Conservation (phyloP, 1,140 invertebrate species). For the Schlechtendalia chinensis region DNA sequence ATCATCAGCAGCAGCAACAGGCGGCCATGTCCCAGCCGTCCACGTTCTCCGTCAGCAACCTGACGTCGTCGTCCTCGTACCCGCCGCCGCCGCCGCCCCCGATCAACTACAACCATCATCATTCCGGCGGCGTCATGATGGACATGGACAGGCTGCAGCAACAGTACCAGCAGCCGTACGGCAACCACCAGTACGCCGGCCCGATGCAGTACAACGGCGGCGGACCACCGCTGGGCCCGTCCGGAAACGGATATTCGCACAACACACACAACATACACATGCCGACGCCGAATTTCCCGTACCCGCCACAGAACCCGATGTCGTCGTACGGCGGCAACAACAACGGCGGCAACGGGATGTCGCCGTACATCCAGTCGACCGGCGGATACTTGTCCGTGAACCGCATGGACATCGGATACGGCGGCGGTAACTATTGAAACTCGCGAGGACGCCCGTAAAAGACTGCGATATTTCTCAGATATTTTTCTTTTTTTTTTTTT, state of each 20-base stretch:
- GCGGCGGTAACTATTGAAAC: slow-evolving; percentile 61
- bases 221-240: background rate
- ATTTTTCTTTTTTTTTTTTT: no score
- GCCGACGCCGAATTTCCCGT: slow-evolving; percentile 62
- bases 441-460: slow-evolving; percentile 2
- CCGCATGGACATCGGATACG: slow-evolving; percentile 60
- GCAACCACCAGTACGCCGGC: slow-evolving; percentile 57
- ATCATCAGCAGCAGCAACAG: slow-evolving; percentile 19
- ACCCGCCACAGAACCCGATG: slow-evolving; percentile 55
- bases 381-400: slow-evolving; percentile 57
- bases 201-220: slow-evolving; percentile 41
- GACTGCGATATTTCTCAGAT: slow-evolving; percentile 45
- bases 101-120: slow-evolving; percentile 42
- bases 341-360: slow-evolving; percentile 58
- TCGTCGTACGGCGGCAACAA: slow-evolving; percentile 56
- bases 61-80: background rate
- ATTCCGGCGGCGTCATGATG: slow-evolving; percentile 44
- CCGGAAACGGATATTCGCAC: slow-evolving; percentile 51
- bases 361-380: slow-evolving; percentile 57
- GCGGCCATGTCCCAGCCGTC: slow-evolving; percentile 32
- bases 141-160: slow-evolving; percentile 40
- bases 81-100: slow-evolving; percentile 28
- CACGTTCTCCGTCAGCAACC: slow-evolving; percentile 30
- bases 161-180: slow-evolving; percentile 35
- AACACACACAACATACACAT: slow-evolving; percentile 59